Percentiles rank a stretch among this genome's conserved stretches.
phyloP scores from a whole-genome alignment of 2,888 invertebrate genomes.

The Choreutis nemorana region DNA sequence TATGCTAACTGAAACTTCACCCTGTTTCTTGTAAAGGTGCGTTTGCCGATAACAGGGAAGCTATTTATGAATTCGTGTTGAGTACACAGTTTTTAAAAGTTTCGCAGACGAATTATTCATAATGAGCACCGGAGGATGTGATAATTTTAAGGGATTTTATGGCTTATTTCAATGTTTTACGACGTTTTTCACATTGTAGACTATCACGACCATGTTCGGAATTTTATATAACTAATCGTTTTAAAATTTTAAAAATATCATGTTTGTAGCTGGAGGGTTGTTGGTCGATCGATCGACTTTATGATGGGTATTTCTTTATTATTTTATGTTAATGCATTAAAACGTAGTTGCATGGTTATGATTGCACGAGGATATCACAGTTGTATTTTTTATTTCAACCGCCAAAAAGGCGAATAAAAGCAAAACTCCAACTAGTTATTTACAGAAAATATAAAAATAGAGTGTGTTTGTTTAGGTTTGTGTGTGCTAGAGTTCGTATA shows the following conservation, averaged over 20 bases:
- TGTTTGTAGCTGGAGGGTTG: conserved; percentile 48
- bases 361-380: conserved; percentile 7
- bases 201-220: conserved; percentile 39
- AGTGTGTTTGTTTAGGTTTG: too few species aligned
- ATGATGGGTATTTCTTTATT: conserved; percentile 53
- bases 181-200: conserved; percentile 36
- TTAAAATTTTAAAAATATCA: conserved; percentile 34
- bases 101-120: conserved; percentile 52
- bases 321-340: conserved; percentile 50
- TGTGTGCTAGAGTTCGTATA: too few species aligned
- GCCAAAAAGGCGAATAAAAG: conserved; percentile 2
- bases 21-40: background rate
- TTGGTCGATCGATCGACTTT: conserved; percentile 41
- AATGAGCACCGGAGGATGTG: conserved; percentile 37
- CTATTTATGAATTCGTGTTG: conserved; percentile 49
- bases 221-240: conserved; percentile 40
- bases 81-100: conserved; percentile 51
- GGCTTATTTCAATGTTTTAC: conserved; percentile 39
- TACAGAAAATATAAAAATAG: too few species aligned
- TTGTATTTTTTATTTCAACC: background rate
- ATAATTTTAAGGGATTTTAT: conserved; percentile 37
- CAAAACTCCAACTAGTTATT: too few species aligned
- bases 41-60: conserved; percentile 12
- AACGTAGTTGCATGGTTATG: conserved; percentile 27
- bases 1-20: background rate